phyloP scores from a whole-genome alignment of 2,113 vertebrate genomes.

The Paramisgurnus dabryanus region DNA sequence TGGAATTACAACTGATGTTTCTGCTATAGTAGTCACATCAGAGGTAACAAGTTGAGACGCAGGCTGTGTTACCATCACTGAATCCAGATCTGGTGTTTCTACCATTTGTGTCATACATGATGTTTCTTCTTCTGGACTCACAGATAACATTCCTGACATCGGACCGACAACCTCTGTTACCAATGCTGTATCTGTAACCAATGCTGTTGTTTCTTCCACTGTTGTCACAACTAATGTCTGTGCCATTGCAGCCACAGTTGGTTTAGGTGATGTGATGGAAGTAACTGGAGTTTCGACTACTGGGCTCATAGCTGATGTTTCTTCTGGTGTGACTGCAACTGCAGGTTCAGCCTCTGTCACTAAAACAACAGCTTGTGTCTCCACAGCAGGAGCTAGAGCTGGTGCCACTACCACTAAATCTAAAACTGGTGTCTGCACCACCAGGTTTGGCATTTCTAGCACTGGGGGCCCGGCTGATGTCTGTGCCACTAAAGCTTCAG shows the following conservation, averaged over 20 bases:
- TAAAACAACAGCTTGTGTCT: slow-evolving; percentile 1
- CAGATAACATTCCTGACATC: neutral
- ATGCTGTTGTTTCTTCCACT: neutral
- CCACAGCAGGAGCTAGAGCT: neutral
- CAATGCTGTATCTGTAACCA: neutral
- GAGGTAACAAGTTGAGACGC: slow-evolving; percentile 8
- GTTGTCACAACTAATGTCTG: neutral
- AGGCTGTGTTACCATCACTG: slow-evolving; percentile 17
- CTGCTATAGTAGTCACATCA: neutral
- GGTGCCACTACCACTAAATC: neutral
- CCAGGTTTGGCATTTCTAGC: slow-evolving; percentile 14
- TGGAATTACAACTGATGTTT: slow-evolving; percentile 18
- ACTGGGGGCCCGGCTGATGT: slow-evolving; percentile 27
- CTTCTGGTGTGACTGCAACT: neutral
- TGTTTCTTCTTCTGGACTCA: slow-evolving; percentile 1
- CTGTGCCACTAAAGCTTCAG: neutral
- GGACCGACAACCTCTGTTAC: slow-evolving; percentile 6
- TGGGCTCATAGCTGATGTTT: neutral
- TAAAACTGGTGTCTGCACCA: neutral
- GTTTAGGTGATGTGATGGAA: slow-evolving; percentile 6
- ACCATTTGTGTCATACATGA: neutral
- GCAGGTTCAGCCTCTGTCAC: neutral
- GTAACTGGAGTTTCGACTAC: neutral
- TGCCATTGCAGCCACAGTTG: neutral
- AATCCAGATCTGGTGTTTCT: slow-evolving; percentile 10